These are phyloP conservation scores for Penaeus japonicus DNA, from an alignment of 1,140 invertebrate genomes.

Conservation along the genomic window DNA sequence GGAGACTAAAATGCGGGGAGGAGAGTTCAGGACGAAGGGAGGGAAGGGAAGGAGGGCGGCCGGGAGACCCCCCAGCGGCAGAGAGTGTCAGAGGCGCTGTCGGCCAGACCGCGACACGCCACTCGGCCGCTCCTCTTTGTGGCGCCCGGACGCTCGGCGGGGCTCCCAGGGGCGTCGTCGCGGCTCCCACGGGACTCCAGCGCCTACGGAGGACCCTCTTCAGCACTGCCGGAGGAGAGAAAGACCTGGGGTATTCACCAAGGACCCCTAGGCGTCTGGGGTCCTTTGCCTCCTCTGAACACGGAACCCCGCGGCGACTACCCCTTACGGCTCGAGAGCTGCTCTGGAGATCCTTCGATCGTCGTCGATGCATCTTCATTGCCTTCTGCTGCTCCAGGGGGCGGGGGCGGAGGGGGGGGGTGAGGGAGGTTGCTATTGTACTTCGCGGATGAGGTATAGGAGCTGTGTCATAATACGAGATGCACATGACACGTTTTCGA, in stretches of 20 bases:
- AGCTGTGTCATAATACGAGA: neutral
- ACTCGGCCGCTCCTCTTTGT: neutral
- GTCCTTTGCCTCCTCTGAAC: too few species aligned
- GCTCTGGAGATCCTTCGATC: too few species aligned
- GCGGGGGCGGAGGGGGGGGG: too few species aligned
- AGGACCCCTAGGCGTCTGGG: too few species aligned
- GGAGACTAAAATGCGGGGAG: neutral
- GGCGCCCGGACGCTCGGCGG: neutral
- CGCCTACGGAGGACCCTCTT: neutral
- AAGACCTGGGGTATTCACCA: too few species aligned
- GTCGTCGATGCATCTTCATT: too few species aligned
- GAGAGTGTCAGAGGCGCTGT: conserved; percentile 24
- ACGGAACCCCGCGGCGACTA: too few species aligned
- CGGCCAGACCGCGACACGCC: neutral
- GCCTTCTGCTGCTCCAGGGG: too few species aligned
- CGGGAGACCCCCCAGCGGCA: neutral
- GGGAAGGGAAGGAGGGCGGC: neutral
- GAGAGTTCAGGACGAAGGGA: neutral
- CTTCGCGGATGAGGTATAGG: neutral
- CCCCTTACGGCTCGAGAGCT: too few species aligned
- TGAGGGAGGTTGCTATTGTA: too few species aligned
- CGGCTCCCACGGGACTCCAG: neutral
- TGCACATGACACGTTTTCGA: neutral
- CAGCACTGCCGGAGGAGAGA: neutral
- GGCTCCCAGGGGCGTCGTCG: neutral